Conservation (phyloP, 1,140 invertebrate genomes). For the Physella acuta region DNA sequence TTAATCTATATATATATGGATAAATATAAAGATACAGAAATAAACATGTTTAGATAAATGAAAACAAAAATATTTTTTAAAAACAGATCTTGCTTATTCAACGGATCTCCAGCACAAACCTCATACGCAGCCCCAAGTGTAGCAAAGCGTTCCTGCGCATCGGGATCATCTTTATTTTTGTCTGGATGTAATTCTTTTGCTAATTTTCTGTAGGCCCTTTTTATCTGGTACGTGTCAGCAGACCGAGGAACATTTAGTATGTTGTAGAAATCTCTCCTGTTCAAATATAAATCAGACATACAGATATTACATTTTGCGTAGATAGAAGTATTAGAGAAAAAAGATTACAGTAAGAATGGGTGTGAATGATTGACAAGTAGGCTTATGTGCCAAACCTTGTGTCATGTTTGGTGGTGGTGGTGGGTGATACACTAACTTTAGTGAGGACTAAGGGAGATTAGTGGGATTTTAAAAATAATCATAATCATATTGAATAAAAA, state of each 20-base stretch:
- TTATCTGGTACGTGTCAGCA: slow-evolving; percentile 91
- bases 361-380: not conserved
- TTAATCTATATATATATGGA: no score
- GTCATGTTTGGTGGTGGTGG: not conserved
- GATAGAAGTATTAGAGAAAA: not conserved
- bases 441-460: no score
- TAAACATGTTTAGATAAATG: slow-evolving; percentile 11
- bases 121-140: slow-evolving; percentile 97
- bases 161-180: slow-evolving; percentile 92
- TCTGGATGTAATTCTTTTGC: slow-evolving; percentile 98
- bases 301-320: not conserved
- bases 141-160: slow-evolving; percentile 89
- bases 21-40: no score
- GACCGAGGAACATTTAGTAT: slow-evolving; percentile 83
- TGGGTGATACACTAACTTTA: not conserved
- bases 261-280: slow-evolving; percentile 90
- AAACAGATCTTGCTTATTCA: no score
- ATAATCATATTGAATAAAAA: no score
- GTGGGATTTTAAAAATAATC: no score
- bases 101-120: slow-evolving; percentile 58
- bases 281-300: not conserved
- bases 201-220: slow-evolving; percentile 92
- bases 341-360: not conserved
- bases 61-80: slow-evolving; percentile 7
- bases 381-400: no score